Base-by-base conservation (phyloP, 2,888 invertebrate species). In the Rhodophaea formosa region DNA sequence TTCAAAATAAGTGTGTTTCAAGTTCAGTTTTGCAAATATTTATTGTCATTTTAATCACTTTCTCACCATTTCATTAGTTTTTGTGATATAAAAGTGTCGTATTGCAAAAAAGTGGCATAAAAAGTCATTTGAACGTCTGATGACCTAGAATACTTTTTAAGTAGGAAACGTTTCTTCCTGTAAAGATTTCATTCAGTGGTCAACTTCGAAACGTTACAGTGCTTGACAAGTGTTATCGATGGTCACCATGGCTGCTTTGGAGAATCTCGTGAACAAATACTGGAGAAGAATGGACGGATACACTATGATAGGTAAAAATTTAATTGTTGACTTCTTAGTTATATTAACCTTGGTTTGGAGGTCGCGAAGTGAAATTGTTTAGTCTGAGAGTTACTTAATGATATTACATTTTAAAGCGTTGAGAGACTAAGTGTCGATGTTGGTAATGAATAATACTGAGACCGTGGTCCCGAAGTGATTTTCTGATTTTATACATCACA, bases 281-380 rank as follows among this genome's bases (percentile, higher is more conserved):
- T 74, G 77, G 67, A 77, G 80, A 64, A 81, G 74, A 61, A 69
- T 82, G 68, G 72, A 84, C 29, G 89, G 89, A 63, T 89, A 89
- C 46, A 75, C 72, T 0, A 75, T 82, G 16, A 70, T 89, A 58
- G 88, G 89, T 89, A 79, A 75, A 30, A 23, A 12, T 39, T 10
- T 46, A 3, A 46, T 46, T 29, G 2, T 30, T 47, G 6, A n/a
- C 14, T 15, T 7, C 10, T 32, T 32, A 3, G 12, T 23, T 23
- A 12, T 16, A 8, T 8, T 39, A 23, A 32, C 30, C 49, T 49
- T 49, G 32, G 3, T 23, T 49, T 32, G 8, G 32, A 49, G 49
- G 49, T 32, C 29, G 29, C 2, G 29, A 46, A n/a, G n/a, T 39
- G 39, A 39, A 39, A 39, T 39, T 39, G 39, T 39, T 39, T 10